Conservation (phyloP, 2,797 vertebrate genomes). For the Malacoraja senta region DNA sequence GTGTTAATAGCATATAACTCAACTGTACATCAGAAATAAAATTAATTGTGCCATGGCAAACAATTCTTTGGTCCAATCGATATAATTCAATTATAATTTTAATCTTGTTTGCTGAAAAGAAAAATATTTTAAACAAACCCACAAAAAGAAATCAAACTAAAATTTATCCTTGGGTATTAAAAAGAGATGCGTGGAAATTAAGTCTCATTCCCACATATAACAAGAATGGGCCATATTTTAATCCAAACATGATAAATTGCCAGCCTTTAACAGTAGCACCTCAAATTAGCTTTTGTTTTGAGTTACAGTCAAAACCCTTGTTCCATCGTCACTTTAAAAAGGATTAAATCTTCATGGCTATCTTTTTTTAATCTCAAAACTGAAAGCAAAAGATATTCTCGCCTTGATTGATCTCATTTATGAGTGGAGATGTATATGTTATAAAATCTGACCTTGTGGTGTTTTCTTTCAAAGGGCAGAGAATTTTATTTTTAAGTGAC, state of each 20-base stretch:
- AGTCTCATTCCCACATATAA: not conserved
- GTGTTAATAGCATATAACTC: not conserved
- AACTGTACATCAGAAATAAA: slow-evolving; percentile 26
- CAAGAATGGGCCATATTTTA: not conserved
- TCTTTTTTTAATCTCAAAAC: not conserved
- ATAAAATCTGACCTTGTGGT: not conserved
- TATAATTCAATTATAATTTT: not conserved
- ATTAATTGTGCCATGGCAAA: not conserved
- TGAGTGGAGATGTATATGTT: not conserved
- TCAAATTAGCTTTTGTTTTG: not conserved
- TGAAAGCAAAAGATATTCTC: not conserved
- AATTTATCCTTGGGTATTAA: not conserved
- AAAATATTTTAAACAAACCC: slow-evolving; percentile 9
- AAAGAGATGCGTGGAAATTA: not conserved
- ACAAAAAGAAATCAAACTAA: not conserved
- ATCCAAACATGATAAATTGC: not conserved
- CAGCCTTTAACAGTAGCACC: not conserved
- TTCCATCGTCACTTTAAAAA: slow-evolving; percentile 12
- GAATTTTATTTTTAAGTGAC: not conserved
- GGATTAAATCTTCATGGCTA: not conserved
- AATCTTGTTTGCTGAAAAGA: not conserved
- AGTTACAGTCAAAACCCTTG: not conserved
- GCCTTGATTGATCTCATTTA: not conserved
- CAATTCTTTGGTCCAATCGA: not conserved
- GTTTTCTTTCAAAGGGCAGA: not conserved